Evolutionary conservation across 2,113 vertebrate genomes (phyloP).

Genomic region (Brachirus orientalis): DNA sequence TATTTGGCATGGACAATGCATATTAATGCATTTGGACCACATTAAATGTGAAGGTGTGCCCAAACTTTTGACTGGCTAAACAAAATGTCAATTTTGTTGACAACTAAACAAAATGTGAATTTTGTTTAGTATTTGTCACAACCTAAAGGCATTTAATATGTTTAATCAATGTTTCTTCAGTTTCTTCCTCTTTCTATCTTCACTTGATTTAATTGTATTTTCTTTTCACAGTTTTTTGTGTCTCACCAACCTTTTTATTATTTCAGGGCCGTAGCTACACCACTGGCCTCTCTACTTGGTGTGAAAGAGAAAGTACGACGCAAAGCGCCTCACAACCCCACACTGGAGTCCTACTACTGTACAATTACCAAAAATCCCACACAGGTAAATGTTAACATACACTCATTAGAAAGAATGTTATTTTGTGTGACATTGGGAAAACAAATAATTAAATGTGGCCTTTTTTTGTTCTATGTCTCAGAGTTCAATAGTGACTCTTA

Average conservation of each 20-base stretch:
- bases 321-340: constrained; percentile 83
- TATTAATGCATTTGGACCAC: too few species aligned
- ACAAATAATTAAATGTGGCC: not conserved
- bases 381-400: constrained; percentile 47
- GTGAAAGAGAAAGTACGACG: constrained; percentile 89
- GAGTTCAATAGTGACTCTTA: constrained; percentile 72
- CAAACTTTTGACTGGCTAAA: too few species aligned
- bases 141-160: too few species aligned
- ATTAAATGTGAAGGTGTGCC: too few species aligned
- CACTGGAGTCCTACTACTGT: constrained; percentile 88
- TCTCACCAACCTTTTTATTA: constrained; percentile 10
- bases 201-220: not conserved
- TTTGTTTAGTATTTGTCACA: not conserved
- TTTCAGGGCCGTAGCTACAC: constrained; percentile 85
- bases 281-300: constrained; percentile 86
- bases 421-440: not conserved
- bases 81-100: too few species aligned
- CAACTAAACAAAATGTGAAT: not conserved
- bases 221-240: not conserved
- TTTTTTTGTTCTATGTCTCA: constrained; percentile 30
- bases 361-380: constrained; percentile 81
- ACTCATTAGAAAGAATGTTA: not conserved
- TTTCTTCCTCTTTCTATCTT: not conserved
- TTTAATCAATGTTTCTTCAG: not conserved
- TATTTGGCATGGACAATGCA: too few species aligned